Base-by-base conservation (phyloP, 2,113 vertebrate species). In the Sylvilagus bachmani region DNA sequence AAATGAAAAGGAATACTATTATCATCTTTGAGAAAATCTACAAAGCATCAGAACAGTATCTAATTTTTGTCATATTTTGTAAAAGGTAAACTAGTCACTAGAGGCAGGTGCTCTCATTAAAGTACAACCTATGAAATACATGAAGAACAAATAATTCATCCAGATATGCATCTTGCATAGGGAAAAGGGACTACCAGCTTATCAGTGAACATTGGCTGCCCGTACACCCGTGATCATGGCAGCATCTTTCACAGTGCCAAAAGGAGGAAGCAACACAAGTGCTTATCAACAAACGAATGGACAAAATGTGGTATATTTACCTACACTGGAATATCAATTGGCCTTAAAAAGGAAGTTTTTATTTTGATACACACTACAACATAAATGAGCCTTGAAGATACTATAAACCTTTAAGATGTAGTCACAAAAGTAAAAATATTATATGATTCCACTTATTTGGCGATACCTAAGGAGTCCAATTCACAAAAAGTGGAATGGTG, bases 1-100 rank as follows among this genome's bases (percentile, higher is more conserved):
- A 86, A 82, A 82, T 64, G 89, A 85, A 92, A 73, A 80, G 21
- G 51, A 93, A 95, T 89, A 81, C 51, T 75, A 79, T 17, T 24
- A 69, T 19, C 8, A 89, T 21, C 33, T 96, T 53, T 80, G 61
- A 69, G 70, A 70, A 83, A 85, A 88, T 77, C 38, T 77, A 92
- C 80, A 85, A 62, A 80, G 80, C 11, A 81, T 71, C 64, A 29
- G 33, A 92, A 87, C 9, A 80, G 29, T 62, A 91, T 33, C 38
- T 89, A 82, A 86, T 79, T 83, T 84, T 79, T 85, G 79, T 31
- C 78, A 70, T 80, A 75, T 71, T 86, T 70, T 75, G 49, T 89
- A 86, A 64, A 89, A 91, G 53, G 24, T 1, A 88, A 24, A 75
- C 21, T 36, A 85, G 69, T 79, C 78, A 86, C 64, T 36, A 67